Evolutionary conservation across 2,888 invertebrate genomes (phyloP).

Genomic region (Linnaemya vulpina): DNA sequence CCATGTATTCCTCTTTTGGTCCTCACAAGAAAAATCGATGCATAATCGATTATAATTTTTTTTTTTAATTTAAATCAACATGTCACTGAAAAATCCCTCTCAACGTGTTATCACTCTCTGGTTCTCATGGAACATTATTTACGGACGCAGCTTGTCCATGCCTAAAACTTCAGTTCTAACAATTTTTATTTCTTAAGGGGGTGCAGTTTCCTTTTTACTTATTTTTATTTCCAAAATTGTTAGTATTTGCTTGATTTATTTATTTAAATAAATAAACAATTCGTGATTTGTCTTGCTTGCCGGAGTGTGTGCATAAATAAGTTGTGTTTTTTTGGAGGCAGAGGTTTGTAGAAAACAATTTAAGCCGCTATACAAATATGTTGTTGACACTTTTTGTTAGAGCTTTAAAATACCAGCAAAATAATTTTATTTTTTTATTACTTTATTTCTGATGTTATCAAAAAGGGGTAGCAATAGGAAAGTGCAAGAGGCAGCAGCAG

Average conservation of each 20-base stretch:
- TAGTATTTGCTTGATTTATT: neutral
- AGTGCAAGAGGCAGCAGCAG: neutral
- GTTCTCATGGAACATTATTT: no score
- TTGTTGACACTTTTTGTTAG: slow-evolving; percentile 38
- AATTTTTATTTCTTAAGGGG: neutral
- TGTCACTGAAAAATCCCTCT: no score
- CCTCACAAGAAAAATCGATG: no score
- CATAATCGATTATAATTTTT: no score
- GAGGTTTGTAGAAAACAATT: neutral
- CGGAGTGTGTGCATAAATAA: no score
- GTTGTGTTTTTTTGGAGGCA: no score
- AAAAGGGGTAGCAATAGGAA: slow-evolving; percentile 46
- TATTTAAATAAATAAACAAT: slow-evolving; percentile 8
- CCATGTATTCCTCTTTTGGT: no score
- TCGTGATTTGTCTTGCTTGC: neutral
- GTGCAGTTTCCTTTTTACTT: neutral
- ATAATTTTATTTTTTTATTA: slow-evolving; percentile 27
- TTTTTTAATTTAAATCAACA: no score
- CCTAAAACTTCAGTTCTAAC: neutral
- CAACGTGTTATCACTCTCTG: no score
- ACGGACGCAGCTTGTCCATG: no score
- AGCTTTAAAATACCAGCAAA: slow-evolving; percentile 45
- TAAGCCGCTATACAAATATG: slow-evolving; percentile 6
- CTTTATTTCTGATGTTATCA: slow-evolving; percentile 39
- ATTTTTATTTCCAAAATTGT: neutral